These are phyloP conservation scores for Drosophila monieri DNA, from an alignment of 2,888 invertebrate species.

Conservation along the genomic window DNA sequence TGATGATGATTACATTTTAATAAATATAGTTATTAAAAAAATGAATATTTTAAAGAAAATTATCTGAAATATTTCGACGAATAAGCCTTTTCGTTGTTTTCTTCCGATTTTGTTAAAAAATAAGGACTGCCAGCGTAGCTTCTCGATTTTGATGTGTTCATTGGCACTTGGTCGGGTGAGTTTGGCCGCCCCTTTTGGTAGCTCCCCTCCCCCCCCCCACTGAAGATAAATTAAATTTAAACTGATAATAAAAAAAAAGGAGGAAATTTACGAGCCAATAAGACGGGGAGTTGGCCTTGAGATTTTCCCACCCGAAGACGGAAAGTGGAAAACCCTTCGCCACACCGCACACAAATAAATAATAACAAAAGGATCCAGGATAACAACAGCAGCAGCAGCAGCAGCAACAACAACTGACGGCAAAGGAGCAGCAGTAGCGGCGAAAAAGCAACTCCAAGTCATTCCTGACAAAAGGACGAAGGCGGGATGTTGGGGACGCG, in stretches of 20 bases:
- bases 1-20: neutral
- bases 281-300: constrained; percentile 59
- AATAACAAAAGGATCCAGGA: constrained; percentile 64
- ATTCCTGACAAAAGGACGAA: constrained; percentile 11
- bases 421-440: constrained; percentile 28
- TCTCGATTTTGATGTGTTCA: constrained; percentile 75
- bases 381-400: constrained; percentile 29
- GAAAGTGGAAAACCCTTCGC: constrained; percentile 14
- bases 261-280: constrained; percentile 75
- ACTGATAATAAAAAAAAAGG: constrained; percentile 74
- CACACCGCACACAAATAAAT: constrained; percentile 61
- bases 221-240: constrained; percentile 73
- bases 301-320: constrained; percentile 2
- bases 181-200: neutral
- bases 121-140: constrained; percentile 27
- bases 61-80: neutral
- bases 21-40: neutral
- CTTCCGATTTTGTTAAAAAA: neutral
- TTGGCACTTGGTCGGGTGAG: constrained; percentile 48
- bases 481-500: neutral
- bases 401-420: constrained; percentile 24
- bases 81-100: neutral
- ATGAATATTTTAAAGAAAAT: neutral
- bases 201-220: neutral
- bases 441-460: constrained; percentile 37